Percentiles rank a stretch among this genome's conserved stretches.
These are phyloP conservation scores for Meta bourneti DNA, from an alignment of 2,888 invertebrate genomes.

Conservation along the genomic window DNA sequence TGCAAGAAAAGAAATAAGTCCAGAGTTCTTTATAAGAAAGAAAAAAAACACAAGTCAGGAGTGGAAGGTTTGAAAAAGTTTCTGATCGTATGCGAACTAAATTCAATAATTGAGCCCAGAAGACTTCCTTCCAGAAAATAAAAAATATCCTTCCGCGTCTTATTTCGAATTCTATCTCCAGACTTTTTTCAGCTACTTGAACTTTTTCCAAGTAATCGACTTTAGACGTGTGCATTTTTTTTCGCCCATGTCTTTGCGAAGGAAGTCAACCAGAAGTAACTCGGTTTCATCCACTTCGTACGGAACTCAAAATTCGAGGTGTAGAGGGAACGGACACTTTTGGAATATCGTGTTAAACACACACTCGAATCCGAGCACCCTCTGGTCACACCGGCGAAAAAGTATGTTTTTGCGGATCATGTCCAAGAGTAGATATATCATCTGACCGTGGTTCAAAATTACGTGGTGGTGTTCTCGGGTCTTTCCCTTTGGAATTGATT, in stretches of 20 bases:
- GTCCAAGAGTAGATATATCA: too few relatives aligned
- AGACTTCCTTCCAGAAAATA: neutral
- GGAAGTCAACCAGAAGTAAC: neutral
- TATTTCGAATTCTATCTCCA: neutral
- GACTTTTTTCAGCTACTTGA: neutral
- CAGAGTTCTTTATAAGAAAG: too few relatives aligned
- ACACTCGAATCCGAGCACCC: neutral
- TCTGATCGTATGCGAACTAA: neutral
- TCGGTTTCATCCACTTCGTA: neutral
- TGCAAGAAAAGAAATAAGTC: too few relatives aligned
- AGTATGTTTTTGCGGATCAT: too few relatives aligned
- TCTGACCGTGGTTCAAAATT: too few relatives aligned
- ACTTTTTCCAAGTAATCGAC: neutral
- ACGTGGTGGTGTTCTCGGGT: too few relatives aligned
- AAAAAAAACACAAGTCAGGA: neutral
- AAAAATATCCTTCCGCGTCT: neutral
- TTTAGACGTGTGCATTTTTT: neutral
- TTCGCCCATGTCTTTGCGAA: neutral
- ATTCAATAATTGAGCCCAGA: neutral
- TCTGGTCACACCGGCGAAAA: too few relatives aligned
- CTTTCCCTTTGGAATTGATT: too few relatives aligned
- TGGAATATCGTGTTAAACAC: neutral
- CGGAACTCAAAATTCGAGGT: neutral
- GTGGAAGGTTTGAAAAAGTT: neutral
- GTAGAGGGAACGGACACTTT: neutral